Evolutionary conservation across 35 echinoderm and acorn worm species (phyloP).

Genomic region (Anneissia japonica): DNA sequence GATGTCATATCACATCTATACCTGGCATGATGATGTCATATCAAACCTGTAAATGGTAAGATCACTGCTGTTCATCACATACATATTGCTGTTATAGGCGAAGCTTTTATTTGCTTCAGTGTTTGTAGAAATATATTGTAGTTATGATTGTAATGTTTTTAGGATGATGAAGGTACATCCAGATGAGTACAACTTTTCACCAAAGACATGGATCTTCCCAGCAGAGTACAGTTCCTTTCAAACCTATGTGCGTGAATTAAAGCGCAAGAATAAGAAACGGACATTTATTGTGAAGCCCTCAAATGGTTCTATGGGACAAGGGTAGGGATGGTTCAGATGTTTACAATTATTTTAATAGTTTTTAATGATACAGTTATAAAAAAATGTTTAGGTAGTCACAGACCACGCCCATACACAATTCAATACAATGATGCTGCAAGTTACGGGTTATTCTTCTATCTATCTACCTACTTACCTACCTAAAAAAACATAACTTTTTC

Average conservation of each 20-base stretch:
- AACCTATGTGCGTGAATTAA: conserved; percentile 74
- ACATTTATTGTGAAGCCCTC: conserved; percentile 95
- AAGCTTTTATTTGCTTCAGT: not conserved
- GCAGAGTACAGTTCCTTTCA: conserved; percentile 85
- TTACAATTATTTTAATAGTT: not conserved
- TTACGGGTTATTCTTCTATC: too few relatives aligned
- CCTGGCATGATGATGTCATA: not conserved
- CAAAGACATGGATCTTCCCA: conserved; percentile 91
- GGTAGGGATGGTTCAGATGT: conserved; percentile 73
- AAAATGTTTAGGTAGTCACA: too few relatives aligned
- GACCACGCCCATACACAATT: too few relatives aligned
- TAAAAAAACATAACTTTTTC: too few relatives aligned
- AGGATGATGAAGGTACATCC: conserved; percentile 90
- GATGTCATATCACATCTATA: not conserved
- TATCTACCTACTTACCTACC: too few relatives aligned
- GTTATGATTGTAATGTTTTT: not conserved
- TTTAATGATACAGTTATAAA: too few relatives aligned
- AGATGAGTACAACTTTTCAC: conserved; percentile 81
- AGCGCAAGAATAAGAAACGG: conserved; percentile 74
- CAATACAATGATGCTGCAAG: too few relatives aligned
- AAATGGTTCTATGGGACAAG: conserved; percentile 96
- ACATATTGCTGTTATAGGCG: not conserved
- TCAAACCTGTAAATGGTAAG: not conserved
- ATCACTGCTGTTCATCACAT: not conserved
- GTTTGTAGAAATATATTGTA: not conserved